phyloP scores from a whole-genome alignment of 2,888 invertebrate species.

The Drosophila acutilabella region DNA sequence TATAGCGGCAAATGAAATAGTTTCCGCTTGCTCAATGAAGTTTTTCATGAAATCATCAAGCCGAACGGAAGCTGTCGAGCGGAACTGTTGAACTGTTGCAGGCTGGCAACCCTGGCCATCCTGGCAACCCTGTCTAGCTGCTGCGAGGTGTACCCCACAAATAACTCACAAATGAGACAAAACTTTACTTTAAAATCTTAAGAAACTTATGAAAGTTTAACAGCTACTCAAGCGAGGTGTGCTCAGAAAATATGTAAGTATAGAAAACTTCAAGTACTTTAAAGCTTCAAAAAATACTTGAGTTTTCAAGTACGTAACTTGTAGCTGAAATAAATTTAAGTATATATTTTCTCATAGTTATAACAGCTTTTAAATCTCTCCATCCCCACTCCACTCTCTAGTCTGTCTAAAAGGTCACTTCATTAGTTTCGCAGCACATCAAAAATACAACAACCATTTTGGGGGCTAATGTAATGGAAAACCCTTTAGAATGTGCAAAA shows the following conservation, averaged over 20 bases:
- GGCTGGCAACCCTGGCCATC: constrained; percentile 11
- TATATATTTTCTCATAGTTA: constrained; percentile 12
- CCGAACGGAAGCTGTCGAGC: constrained; percentile 79
- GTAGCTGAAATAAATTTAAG: background rate
- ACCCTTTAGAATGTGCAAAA: constrained; percentile 50
- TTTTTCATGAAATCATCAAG: constrained; percentile 81
- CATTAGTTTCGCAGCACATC: constrained; percentile 40
- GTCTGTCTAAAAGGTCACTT: constrained; percentile 35
- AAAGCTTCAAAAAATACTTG: constrained; percentile 3
- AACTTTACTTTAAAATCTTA: background rate
- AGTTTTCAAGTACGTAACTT: background rate
- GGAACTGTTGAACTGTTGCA: constrained; percentile 72
- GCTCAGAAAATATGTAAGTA: background rate
- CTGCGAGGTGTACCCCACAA: constrained; percentile 35
- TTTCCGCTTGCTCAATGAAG: constrained; percentile 80
- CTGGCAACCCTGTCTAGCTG: constrained; percentile 2
- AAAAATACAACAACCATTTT: constrained; percentile 44
- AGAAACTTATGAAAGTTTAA: background rate
- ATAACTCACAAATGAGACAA: constrained; percentile 7
- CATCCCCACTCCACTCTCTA: background rate
- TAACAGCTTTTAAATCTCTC: constrained; percentile 15
- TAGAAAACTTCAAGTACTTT: background rate
- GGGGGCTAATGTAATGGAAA: constrained; percentile 62
- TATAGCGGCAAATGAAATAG: constrained; percentile 74
- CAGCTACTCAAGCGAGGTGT: too few species aligned